These are phyloP conservation scores for Masticophis lateralis DNA, from an alignment of 2,797 vertebrate genomes.

Conservation along the genomic window DNA sequence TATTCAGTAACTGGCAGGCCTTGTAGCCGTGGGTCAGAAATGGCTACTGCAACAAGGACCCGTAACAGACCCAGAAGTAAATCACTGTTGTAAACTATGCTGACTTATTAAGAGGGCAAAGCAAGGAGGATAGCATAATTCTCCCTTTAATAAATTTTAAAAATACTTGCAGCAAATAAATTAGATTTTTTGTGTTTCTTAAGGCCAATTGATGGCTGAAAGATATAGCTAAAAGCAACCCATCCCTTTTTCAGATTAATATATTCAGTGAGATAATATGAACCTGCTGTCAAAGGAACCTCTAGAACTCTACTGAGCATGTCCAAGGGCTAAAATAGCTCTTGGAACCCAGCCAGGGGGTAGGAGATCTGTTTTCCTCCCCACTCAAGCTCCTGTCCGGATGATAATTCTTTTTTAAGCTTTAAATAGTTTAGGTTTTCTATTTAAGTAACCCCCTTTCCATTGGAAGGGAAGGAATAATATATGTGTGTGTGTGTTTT, in stretches of 20 bases:
- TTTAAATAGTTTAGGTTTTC: slow-evolving; percentile 38
- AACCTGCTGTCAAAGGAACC: background rate
- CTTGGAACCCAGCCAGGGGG: background rate
- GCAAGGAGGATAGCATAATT: background rate
- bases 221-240: background rate
- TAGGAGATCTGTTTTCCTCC: background rate
- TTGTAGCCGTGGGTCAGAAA: background rate
- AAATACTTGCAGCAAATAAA: slow-evolving; percentile 6
- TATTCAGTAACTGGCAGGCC: background rate
- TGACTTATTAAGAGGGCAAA: background rate
- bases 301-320: background rate
- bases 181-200: slow-evolving; percentile 11
- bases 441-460: slow-evolving; percentile 20
- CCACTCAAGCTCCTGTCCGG: background rate
- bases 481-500: no score
- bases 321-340: background rate
- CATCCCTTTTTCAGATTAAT: background rate
- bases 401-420: slow-evolving; percentile 38
- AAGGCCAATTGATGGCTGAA: background rate
- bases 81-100: background rate
- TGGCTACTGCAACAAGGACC: background rate
- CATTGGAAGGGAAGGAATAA: background rate
- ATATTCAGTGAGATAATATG: background rate
- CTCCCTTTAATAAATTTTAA: background rate
- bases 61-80: slow-evolving; percentile 9